Evolutionary conservation across 1,140 invertebrate species (phyloP).

Genomic region (Euglossa dilemma): DNA sequence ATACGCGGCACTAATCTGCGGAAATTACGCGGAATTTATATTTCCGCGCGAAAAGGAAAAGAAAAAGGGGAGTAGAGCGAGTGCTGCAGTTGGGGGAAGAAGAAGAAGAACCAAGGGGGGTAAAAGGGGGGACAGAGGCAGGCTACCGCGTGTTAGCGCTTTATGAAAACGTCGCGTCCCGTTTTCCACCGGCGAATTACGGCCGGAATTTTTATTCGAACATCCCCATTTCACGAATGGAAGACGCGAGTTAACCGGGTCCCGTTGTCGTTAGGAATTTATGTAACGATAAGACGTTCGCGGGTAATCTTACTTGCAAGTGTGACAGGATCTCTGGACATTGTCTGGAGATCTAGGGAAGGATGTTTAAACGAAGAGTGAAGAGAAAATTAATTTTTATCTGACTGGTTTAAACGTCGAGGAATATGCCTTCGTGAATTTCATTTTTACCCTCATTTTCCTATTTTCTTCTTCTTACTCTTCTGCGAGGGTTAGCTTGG

Average conservation of each 20-base stretch:
- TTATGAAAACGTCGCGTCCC: constrained; percentile 41
- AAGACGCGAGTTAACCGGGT: background rate
- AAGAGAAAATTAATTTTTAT: no score
- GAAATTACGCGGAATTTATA: constrained; percentile 71
- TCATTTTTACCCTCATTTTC: no score
- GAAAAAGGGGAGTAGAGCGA: no score
- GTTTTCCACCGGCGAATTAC: background rate
- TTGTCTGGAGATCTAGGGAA: background rate
- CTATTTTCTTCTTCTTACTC: no score
- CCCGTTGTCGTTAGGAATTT: background rate
- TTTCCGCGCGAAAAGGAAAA: constrained; percentile 20
- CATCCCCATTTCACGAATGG: constrained; percentile 25
- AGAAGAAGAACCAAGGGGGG: background rate
- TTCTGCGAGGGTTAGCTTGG: no score
- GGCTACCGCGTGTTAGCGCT: constrained; percentile 10
- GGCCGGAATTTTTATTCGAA: constrained; percentile 41
- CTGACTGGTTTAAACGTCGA: no score
- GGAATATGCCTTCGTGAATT: no score
- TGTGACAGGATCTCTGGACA: background rate
- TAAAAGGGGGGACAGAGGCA: background rate
- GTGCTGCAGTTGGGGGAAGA: no score
- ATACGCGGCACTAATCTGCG: constrained; percentile 72
- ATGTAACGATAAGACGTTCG: constrained; percentile 7
- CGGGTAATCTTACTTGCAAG: background rate
- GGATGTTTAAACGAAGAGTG: no score